These are phyloP conservation scores for Pholis gunnellus DNA, from an alignment of 2,113 vertebrate species.

Conservation along the genomic window DNA sequence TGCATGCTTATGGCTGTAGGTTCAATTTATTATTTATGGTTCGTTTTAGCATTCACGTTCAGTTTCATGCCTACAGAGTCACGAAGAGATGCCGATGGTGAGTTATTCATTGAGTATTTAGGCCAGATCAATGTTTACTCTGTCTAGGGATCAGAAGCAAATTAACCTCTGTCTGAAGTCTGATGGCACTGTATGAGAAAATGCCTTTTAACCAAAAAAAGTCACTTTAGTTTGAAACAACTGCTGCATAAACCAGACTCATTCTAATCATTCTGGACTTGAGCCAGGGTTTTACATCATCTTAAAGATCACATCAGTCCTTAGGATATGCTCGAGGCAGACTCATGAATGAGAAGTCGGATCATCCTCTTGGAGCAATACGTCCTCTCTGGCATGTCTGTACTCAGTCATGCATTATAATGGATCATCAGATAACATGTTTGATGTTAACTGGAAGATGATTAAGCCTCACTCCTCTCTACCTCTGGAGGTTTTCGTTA, in stretches of 20 bases:
- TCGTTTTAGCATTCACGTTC: slow-evolving; percentile 20
- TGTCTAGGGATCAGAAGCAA: slow-evolving; percentile 28
- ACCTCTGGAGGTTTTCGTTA: slow-evolving; percentile 45
- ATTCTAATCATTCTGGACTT: slow-evolving; percentile 28
- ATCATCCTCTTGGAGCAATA: slow-evolving; percentile 39
- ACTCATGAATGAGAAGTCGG: slow-evolving; percentile 36
- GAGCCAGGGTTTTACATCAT: slow-evolving; percentile 25
- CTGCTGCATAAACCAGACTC: slow-evolving; percentile 3
- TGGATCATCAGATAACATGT: slow-evolving; percentile 40
- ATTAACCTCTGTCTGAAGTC: slow-evolving; percentile 47
- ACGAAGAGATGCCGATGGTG: slow-evolving; percentile 23
- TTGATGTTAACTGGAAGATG: slow-evolving; percentile 50
- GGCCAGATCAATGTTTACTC: slow-evolving; percentile 59
- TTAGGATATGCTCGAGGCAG: slow-evolving; percentile 28
- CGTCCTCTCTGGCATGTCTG: slow-evolving; percentile 16
- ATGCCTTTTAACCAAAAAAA: slow-evolving; percentile 55
- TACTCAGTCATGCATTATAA: slow-evolving; percentile 37
- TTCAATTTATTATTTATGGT: slow-evolving; percentile 37
- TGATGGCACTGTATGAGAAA: slow-evolving; percentile 54
- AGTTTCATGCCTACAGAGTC: slow-evolving; percentile 25
- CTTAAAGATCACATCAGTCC: slow-evolving; percentile 59
- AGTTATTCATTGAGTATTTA: slow-evolving; percentile 63
- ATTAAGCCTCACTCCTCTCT: slow-evolving; percentile 36
- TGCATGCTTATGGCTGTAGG: neutral
- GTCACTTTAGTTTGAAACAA: slow-evolving; percentile 38